Conservation (phyloP, 2,888 invertebrate species). For the Apodemia duryi region DNA sequence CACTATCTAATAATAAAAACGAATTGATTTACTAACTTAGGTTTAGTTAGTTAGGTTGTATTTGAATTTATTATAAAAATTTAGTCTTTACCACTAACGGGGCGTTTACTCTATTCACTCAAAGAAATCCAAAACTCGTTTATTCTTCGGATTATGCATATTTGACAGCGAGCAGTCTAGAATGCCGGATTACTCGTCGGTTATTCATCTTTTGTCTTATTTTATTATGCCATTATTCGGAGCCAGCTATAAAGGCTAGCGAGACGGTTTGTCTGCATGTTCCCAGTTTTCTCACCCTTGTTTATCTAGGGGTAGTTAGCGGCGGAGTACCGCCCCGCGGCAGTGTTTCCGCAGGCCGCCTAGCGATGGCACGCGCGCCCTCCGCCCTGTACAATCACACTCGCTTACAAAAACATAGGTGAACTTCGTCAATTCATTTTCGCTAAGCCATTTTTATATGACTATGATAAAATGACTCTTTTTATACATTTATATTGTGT, state of each 20-base stretch:
- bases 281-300: conserved; percentile 72
- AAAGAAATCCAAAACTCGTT: conserved; percentile 30
- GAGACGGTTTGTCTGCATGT: conserved; percentile 77
- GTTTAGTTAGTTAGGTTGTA: not conserved
- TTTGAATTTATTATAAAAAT: not conserved
- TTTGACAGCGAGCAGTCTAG: conserved; percentile 39
- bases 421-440: conserved; percentile 42
- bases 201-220: conserved; percentile 69
- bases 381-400: conserved; percentile 45
- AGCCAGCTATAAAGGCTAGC: conserved; percentile 61
- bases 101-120: conserved; percentile 5
- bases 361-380: conserved; percentile 70
- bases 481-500: conserved; percentile 75
- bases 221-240: conserved; percentile 64
- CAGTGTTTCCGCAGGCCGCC: conserved; percentile 47
- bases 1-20: no score
- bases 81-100: not conserved
- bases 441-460: conserved; percentile 43
- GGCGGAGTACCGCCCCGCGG: conserved; percentile 49
- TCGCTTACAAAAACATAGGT: conserved; percentile 49
- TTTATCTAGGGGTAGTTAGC: conserved; percentile 71
- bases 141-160: conserved; percentile 38
- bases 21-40: no score
- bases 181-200: conserved; percentile 37
- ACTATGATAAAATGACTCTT: conserved; percentile 67